Evolutionary conservation across 2,888 invertebrate species (phyloP).

Genomic region (Orchestes rusci): DNA sequence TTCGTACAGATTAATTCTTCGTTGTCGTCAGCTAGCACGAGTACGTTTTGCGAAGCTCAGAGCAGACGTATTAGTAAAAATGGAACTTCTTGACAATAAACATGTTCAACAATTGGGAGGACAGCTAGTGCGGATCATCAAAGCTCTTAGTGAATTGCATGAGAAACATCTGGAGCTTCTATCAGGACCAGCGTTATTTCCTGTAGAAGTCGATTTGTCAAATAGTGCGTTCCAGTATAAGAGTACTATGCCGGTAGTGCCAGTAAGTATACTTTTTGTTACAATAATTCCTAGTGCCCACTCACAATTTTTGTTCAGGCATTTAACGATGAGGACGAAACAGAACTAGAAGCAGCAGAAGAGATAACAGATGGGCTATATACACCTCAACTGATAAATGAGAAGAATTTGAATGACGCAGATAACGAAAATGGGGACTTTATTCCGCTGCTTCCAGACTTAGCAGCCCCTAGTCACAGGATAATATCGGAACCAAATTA

Average conservation of each 20-base stretch:
- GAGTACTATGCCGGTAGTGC: constrained; percentile 49
- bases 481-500: constrained; percentile 41
- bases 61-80: constrained; percentile 91
- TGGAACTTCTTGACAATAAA: constrained; percentile 95
- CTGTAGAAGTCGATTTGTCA: constrained; percentile 92
- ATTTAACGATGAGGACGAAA: constrained; percentile 49
- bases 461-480: constrained; percentile 7
- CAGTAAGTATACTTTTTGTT: constrained; percentile 31
- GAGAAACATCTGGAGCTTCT: constrained; percentile 61
- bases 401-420: neutral
- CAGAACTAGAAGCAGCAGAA: constrained; percentile 43
- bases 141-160: constrained; percentile 61
- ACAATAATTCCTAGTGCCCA: too few relatives aligned
- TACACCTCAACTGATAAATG: neutral
- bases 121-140: constrained; percentile 75
- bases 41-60: constrained; percentile 73
- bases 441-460: constrained; percentile 23
- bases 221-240: constrained; percentile 90
- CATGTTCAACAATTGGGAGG: constrained; percentile 94
- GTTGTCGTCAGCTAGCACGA: constrained; percentile 94
- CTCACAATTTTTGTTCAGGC: too few relatives aligned
- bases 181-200: constrained; percentile 75
- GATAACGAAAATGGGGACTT: constrained; percentile 7
- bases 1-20: constrained; percentile 69
- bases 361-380: constrained; percentile 35